These are phyloP conservation scores for Phylloscopus trochilus DNA, from an alignment of 2,113 vertebrate species.

Conservation along the genomic window DNA sequence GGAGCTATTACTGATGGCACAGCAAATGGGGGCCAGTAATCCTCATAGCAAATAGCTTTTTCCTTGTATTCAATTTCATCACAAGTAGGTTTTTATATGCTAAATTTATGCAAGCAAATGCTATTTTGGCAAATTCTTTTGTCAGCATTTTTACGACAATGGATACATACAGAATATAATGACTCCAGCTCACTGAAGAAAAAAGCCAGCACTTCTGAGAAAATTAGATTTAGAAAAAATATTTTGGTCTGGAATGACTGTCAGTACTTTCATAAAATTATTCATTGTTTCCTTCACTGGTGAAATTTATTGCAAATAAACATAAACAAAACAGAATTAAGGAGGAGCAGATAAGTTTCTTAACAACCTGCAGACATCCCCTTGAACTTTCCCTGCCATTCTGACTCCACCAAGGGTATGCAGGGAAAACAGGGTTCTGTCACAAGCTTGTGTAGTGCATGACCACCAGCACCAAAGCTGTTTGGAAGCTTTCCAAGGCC, in stretches of 20 bases:
- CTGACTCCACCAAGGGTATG: not conserved
- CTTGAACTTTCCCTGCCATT: not conserved
- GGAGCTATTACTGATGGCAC: not conserved
- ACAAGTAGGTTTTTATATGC: not conserved
- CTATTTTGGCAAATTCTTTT: not conserved
- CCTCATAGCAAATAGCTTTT: not conserved
- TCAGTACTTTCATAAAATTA: conserved; percentile 2
- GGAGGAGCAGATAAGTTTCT: not conserved
- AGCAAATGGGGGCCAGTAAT: not conserved
- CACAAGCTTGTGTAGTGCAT: not conserved
- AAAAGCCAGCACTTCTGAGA: conserved; percentile 19
- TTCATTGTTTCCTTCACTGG: conserved; percentile 1
- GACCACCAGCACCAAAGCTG: not conserved
- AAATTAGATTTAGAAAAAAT: conserved; percentile 30
- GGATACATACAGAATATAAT: not conserved
- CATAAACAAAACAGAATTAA: not conserved
- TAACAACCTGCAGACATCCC: conserved; percentile 28
- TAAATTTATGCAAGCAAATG: conserved; percentile 15
- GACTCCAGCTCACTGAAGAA: not conserved
- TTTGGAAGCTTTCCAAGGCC: conserved; percentile 46
- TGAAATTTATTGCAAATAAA: conserved; percentile 43
- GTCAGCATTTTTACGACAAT: conserved; percentile 28
- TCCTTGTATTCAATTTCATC: not conserved
- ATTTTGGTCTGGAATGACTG: conserved; percentile 10
- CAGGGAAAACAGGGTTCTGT: conserved; percentile 25